Conservation (phyloP, 2,888 invertebrate genomes). For the Diarsia rubi region DNA sequence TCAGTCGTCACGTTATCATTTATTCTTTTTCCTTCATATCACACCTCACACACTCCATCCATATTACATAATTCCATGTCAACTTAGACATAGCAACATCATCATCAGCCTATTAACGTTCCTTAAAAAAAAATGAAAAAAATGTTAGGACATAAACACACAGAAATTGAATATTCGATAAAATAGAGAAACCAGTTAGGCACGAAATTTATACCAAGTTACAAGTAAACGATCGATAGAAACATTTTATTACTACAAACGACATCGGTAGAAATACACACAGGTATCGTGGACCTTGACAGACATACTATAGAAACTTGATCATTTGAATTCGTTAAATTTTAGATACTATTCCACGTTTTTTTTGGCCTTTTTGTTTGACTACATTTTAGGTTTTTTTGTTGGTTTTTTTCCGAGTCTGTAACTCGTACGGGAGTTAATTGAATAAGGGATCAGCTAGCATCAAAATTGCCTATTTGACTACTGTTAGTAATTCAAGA, state of each 20-base stretch:
- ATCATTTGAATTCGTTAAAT: constrained; percentile 50
- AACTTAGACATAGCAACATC: too few species aligned
- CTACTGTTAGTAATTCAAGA: too few species aligned
- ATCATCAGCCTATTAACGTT: too few species aligned
- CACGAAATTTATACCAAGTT: background rate
- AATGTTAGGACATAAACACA: background rate
- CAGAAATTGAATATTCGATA: background rate
- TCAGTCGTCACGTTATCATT: too few species aligned
- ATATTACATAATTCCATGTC: too few species aligned
- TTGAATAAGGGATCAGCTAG: background rate
- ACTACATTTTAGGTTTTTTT: constrained; percentile 13
- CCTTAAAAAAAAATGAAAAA: too few species aligned
- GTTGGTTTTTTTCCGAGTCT: constrained; percentile 14
- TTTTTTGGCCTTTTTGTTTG: constrained; percentile 30
- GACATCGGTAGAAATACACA: constrained; percentile 19
- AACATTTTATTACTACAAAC: constrained; percentile 31
- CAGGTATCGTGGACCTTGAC: constrained; percentile 34
- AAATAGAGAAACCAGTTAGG: constrained; percentile 23
- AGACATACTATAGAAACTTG: constrained; percentile 25
- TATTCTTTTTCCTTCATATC: too few species aligned
- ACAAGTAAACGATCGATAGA: constrained; percentile 34
- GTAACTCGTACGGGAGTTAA: background rate
- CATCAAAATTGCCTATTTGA: too few species aligned
- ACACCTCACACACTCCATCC: too few species aligned
- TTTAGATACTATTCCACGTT: constrained; percentile 20